Conservation (phyloP, 2,888 invertebrate genomes). For the Labia minor region DNA sequence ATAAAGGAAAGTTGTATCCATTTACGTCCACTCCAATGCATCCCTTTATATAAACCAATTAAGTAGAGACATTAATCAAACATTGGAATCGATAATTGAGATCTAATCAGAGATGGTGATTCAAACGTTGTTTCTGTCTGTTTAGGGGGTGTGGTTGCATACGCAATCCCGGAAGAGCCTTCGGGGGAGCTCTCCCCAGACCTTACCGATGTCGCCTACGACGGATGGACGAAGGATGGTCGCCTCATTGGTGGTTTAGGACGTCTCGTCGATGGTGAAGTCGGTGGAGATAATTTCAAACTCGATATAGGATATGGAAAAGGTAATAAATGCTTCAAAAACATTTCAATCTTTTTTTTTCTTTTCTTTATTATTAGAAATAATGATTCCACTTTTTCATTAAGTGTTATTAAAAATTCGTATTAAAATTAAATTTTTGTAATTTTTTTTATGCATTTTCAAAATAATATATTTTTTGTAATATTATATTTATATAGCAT, state of each 20-base stretch:
- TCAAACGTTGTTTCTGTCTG: background rate
- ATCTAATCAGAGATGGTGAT: background rate
- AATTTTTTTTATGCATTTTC: too few relatives aligned
- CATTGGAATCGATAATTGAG: background rate
- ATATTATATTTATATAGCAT: too few relatives aligned
- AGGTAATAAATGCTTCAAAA: too few relatives aligned
- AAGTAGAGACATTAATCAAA: background rate
- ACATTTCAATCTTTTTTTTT: conserved; percentile 1
- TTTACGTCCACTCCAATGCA: too few relatives aligned
- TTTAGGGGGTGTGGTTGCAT: conserved; percentile 43
- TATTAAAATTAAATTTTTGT: too few relatives aligned
- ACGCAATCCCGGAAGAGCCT: conserved; percentile 44
- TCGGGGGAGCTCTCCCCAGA: conserved; percentile 39
- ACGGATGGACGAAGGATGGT: conserved; percentile 42
- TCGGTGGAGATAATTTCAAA: conserved; percentile 49
- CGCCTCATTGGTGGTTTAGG: conserved; percentile 52
- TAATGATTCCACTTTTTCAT: too few relatives aligned
- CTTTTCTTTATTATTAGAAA: too few relatives aligned
- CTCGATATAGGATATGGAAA: conserved; percentile 48
- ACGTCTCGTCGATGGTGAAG: conserved; percentile 55
- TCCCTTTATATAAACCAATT: background rate
- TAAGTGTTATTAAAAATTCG: too few relatives aligned
- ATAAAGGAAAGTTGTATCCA: too few relatives aligned
- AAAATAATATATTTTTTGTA: too few relatives aligned
- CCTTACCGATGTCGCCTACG: conserved; percentile 54